These are phyloP conservation scores for Synanthedon formicaeformis DNA, from an alignment of 2,888 invertebrate species.

Conservation along the genomic window DNA sequence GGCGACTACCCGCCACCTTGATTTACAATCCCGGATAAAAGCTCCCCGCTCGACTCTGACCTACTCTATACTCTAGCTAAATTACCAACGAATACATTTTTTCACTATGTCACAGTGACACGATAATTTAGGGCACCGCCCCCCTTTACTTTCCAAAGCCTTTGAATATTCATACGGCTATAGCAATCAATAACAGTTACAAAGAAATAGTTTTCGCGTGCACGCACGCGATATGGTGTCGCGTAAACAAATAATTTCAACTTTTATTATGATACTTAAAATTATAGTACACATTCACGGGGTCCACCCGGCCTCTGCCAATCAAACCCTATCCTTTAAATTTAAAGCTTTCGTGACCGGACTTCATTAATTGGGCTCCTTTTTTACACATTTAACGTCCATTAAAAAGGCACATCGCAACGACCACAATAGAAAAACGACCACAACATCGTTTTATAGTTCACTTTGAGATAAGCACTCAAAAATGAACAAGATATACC, in stretches of 20 bases:
- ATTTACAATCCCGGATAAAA: slow-evolving; percentile 63
- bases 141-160: slow-evolving; percentile 58
- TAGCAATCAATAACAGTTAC: slow-evolving; percentile 66
- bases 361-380: slow-evolving; percentile 52
- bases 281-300: slow-evolving; percentile 42
- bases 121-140: slow-evolving; percentile 65
- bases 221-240: slow-evolving; percentile 65
- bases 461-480: slow-evolving; percentile 20
- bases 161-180: slow-evolving; percentile 68
- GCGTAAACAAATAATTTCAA: slow-evolving; percentile 67
- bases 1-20: slow-evolving; percentile 62
- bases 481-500: slow-evolving; percentile 22
- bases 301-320: slow-evolving; percentile 27
- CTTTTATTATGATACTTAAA: slow-evolving; percentile 56
- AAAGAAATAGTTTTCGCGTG: slow-evolving; percentile 68
- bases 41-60: slow-evolving; percentile 45
- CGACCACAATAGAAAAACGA: slow-evolving; percentile 38
- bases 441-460: slow-evolving; percentile 3
- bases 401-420: slow-evolving; percentile 65
- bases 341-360: slow-evolving; percentile 58
- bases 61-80: slow-evolving; percentile 27
- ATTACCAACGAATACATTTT: slow-evolving; percentile 29
- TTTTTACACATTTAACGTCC: slow-evolving; percentile 43
- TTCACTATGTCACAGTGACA: slow-evolving; percentile 65
- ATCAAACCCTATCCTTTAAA: slow-evolving; percentile 49